Evolutionary conservation across 2,113 vertebrate genomes (phyloP).

Genomic region (Tragelaphus buxtoni): DNA sequence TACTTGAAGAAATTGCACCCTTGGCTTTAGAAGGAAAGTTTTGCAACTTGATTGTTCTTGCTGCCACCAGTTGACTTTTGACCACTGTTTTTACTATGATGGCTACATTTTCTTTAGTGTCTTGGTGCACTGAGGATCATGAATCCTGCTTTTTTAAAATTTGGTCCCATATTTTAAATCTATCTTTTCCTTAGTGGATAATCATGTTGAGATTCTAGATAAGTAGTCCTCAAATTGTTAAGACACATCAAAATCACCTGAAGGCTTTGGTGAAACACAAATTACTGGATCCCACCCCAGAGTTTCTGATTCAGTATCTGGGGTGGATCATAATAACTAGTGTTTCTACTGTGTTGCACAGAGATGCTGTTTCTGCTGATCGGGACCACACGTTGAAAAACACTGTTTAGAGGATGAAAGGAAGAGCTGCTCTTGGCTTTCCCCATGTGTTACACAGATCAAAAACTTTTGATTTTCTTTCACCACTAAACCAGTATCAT

Average conservation of each 20-base stretch:
- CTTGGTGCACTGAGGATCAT: neutral
- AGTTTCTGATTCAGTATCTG: neutral
- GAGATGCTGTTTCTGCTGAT: neutral
- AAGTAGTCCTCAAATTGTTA: neutral
- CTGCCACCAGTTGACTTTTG: neutral
- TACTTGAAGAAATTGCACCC: slow-evolving; percentile 27
- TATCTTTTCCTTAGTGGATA: neutral
- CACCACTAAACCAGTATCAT: neutral
- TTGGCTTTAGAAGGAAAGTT: slow-evolving; percentile 13
- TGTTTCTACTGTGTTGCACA: neutral
- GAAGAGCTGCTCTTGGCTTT: neutral
- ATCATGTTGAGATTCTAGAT: neutral
- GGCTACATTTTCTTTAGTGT: neutral
- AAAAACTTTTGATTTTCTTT: neutral
- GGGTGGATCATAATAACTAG: neutral
- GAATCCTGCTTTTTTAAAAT: neutral
- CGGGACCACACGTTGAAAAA: neutral
- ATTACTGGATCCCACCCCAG: neutral
- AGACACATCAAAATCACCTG: neutral
- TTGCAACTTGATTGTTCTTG: neutral
- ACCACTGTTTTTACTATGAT: neutral
- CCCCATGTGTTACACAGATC: neutral
- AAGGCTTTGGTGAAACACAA: neutral
- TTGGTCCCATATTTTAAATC: neutral
- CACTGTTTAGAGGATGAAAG: neutral